Conservation (phyloP, 1,140 invertebrate genomes). For the Whitmania pigra region DNA sequence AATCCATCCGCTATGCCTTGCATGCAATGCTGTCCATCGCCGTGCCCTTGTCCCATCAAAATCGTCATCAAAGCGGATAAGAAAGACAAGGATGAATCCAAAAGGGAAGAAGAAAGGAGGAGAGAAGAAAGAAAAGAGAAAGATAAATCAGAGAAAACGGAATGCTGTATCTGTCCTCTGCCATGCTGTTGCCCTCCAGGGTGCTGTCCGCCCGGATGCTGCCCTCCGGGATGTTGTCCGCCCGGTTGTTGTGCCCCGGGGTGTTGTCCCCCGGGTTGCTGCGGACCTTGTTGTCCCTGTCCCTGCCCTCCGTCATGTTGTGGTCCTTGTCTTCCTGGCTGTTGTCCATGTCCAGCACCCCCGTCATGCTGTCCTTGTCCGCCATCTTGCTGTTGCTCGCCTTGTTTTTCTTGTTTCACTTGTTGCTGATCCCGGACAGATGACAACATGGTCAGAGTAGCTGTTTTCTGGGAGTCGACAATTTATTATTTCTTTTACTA, state of each 20-base stretch:
- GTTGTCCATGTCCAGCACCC: too few species aligned
- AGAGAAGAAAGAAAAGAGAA: background rate
- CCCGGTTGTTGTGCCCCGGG: slow-evolving; percentile 1
- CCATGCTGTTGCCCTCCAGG: slow-evolving; percentile 2
- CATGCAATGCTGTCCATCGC: background rate
- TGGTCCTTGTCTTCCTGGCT: too few species aligned
- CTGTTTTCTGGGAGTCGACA: too few species aligned
- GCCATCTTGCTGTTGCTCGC: too few species aligned
- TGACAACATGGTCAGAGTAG: too few species aligned
- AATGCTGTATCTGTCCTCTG: background rate
- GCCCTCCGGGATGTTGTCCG: background rate
- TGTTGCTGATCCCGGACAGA: too few species aligned
- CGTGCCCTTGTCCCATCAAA: background rate
- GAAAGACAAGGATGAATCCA: background rate
- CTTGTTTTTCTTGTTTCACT: too few species aligned
- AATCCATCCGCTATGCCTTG: background rate
- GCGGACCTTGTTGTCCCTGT: background rate
- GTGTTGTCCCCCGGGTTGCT: slow-evolving; percentile 1
- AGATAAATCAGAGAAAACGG: background rate
- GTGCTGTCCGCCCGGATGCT: background rate
- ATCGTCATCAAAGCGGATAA: background rate
- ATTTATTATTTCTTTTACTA: too few species aligned
- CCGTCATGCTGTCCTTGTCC: too few species aligned
- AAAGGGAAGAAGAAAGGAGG: background rate
- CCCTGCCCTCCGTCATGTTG: too few species aligned